Base-by-base conservation (phyloP, 2,888 invertebrate species). In the Cataglyphis livida region DNA sequence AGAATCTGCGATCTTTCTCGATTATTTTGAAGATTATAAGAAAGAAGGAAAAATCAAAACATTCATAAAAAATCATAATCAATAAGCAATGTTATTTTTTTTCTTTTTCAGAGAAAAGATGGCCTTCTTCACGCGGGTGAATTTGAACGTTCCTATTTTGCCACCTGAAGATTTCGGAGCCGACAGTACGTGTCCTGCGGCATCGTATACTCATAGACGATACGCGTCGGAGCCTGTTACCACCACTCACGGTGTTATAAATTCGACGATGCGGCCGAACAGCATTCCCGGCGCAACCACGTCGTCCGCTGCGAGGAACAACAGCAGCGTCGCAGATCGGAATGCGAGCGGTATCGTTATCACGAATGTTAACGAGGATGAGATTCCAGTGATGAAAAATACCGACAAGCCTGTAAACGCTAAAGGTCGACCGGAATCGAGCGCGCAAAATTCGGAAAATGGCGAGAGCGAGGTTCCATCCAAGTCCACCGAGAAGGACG, bases 121-220 rank as follows among this genome's bases (percentile, higher is more conserved):
- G 97, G 98, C 98, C 61, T 99, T 99, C 95, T 99, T 99, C 95
- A 98, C 98, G 0, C 96, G 97, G 91, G 96, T 97, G 87, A 97
- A 97, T 91, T 95, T 97, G 48, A 97, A 96, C 84, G 97, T 98
- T 92, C 98, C 98, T 81, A 96, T 97, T 86, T 94, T 98, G 87
- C 97, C 97, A 1, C 95, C 96, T 25, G 97, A 97, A 70, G 96
- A 96, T 85, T 95, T 89, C 25, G 62, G 88, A 1, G 85, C 90
- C 10, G 91, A 91, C 25, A 84, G 79, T 32, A n/a, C 73, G 3
- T 68, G 70, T 78, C 21, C 82, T 10, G 32, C 82, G 21, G 64
- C 85, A 68, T 64, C 85, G 7, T 59, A 78, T 7, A 32, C 21
- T 73, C 92, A 94, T 85, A 92, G 92, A 85, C 88, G 93, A 89